Evolutionary conservation across 2,888 invertebrate genomes (phyloP).

Genomic region (Pyrrhia umbra): DNA sequence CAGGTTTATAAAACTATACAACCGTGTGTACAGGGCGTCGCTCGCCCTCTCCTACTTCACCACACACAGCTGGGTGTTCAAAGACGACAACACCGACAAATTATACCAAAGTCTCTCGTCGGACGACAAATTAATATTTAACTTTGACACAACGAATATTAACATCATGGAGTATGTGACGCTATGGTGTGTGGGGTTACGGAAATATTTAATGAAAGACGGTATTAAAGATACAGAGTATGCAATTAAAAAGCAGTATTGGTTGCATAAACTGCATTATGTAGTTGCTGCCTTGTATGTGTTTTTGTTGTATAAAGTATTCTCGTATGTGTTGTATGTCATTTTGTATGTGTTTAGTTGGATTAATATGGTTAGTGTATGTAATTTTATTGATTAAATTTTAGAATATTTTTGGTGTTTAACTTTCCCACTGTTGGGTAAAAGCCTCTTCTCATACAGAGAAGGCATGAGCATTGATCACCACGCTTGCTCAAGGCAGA

Average conservation of each 20-base stretch:
- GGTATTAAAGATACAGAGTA: slow-evolving; percentile 51
- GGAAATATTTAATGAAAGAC: slow-evolving; percentile 61
- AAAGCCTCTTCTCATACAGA: too few species aligned
- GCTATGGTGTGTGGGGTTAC: slow-evolving; percentile 55
- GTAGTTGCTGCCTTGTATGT: slow-evolving; percentile 19
- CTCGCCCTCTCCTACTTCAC: slow-evolving; percentile 57
- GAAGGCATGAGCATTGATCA: too few species aligned
- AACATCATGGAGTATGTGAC: slow-evolving; percentile 55
- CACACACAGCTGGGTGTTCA: slow-evolving; percentile 57
- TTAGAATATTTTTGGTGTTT: background rate
- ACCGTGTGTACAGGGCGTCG: slow-evolving; percentile 55
- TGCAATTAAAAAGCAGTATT: slow-evolving; percentile 50
- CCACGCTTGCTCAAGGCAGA: too few species aligned
- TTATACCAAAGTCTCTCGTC: slow-evolving; percentile 38
- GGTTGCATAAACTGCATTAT: slow-evolving; percentile 46
- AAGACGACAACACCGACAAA: slow-evolving; percentile 49
- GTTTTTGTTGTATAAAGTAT: slow-evolving; percentile 38
- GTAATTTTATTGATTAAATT: background rate
- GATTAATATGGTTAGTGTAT: background rate
- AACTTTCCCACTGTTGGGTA: too few species aligned
- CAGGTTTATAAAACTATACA: slow-evolving; percentile 63
- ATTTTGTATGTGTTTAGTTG: background rate
- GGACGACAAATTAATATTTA: slow-evolving; percentile 57
- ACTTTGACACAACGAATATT: slow-evolving; percentile 60
- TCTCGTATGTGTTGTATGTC: background rate